Conservation (phyloP, 2,888 invertebrate genomes). For the Aphodius sticticus region DNA sequence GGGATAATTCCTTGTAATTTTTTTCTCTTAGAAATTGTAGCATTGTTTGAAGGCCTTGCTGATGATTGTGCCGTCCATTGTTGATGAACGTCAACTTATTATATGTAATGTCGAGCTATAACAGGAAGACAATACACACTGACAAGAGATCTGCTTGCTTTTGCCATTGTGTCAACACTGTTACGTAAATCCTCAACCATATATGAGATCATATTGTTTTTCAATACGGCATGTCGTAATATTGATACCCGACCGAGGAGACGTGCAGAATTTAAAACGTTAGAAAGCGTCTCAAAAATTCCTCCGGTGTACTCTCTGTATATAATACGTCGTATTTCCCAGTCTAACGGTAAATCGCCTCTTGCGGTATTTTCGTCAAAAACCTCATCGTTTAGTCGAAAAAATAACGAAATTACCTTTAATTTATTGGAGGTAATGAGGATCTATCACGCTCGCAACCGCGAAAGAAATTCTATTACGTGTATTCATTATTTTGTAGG, state of each 20-base stretch:
- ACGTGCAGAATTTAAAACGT: not conserved
- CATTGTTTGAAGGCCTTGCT: not conserved
- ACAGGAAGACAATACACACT: constrained; percentile 4
- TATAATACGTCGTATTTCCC: not conserved
- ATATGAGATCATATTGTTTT: not conserved
- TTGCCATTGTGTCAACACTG: not conserved
- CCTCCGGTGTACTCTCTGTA: not conserved
- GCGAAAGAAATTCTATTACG: no score
- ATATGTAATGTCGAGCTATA: not conserved
- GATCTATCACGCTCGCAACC: no score
- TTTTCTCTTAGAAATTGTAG: not conserved
- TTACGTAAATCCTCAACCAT: not conserved
- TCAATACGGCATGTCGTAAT: not conserved
- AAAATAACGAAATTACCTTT: no score
- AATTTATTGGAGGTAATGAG: no score
- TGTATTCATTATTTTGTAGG: no score
- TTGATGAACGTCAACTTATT: not conserved
- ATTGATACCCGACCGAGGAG: not conserved
- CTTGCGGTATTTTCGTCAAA: no score
- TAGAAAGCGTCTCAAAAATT: not conserved
- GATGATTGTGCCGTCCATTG: not conserved
- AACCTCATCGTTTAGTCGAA: no score
- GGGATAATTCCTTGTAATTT: not conserved
- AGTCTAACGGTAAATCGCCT: no score
- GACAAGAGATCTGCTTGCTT: not conserved